Percentiles rank a stretch among this genome's conserved stretches.
phyloP scores from a whole-genome alignment of 2,113 vertebrate species.

The Cebidichthys violaceus region DNA sequence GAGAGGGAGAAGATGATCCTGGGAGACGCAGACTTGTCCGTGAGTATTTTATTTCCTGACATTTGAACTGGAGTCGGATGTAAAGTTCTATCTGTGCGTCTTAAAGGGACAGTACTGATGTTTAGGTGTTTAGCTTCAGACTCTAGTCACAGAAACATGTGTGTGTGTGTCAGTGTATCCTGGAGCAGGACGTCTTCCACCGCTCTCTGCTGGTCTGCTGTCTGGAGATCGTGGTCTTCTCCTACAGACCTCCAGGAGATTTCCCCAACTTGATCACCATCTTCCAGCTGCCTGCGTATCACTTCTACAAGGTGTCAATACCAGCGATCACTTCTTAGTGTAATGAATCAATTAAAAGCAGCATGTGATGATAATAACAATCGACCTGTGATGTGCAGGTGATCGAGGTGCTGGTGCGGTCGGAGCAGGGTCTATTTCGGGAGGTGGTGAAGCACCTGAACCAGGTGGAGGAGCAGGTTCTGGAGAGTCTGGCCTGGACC shows the following conservation, averaged over 20 bases:
- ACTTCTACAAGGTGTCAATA: constrained; percentile 93
- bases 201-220: constrained; percentile 92
- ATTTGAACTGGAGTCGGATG: neutral
- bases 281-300: constrained; percentile 92
- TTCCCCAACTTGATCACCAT: constrained; percentile 88
- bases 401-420: constrained; percentile 93
- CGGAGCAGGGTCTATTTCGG: constrained; percentile 93
- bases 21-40: constrained; percentile 91
- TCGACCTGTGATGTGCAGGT: constrained; percentile 81
- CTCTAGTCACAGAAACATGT: neutral
- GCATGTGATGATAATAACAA: too few species aligned
- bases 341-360: too few species aligned
- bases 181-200: constrained; percentile 95
- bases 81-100: too few species aligned
- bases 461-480: constrained; percentile 93
- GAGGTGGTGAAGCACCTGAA: constrained; percentile 96
- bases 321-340: neutral
- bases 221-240: constrained; percentile 92
- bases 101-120: neutral
- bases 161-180: constrained; percentile 84
- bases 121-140: neutral
- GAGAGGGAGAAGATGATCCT: constrained; percentile 92
- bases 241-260: constrained; percentile 91
- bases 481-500: constrained; percentile 94
- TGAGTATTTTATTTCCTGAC: constrained; percentile 75